Base-by-base conservation (phyloP, 1,140 invertebrate genomes). In the Lepeophtheirus salmonis region DNA sequence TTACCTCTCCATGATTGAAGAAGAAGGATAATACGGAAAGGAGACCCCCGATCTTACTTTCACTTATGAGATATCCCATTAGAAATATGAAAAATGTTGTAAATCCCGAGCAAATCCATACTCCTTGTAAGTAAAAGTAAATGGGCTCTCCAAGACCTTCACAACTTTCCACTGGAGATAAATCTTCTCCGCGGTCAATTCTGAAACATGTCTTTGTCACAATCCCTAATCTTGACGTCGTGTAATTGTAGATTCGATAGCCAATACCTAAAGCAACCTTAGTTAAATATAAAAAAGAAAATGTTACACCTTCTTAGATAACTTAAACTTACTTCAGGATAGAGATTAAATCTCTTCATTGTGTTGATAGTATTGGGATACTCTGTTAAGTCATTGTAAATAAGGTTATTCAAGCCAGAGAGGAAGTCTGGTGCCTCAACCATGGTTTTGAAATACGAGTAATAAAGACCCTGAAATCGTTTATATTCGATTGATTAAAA, bases 391-490 rank as follows among this genome's bases (percentile, higher is more conserved):
- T 82, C 81, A 68, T 89, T 84, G 62, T 78, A 74, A 67, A 55
- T 24, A 10, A 89, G 73, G 58, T 74, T 71, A 12, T 76, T 61
- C 12, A 86, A 67, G 0, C 83, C 84, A 2, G 77, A 72, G 1
- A 73, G 62, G 64, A 82, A 80, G 3, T 75, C 76, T 12, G 76
- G 76, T 4, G 84, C 77, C 64, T 82, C 76, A 0, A 83, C 79
- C 17, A 90, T 73, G 0, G 78, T 81, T 70, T 90, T 89, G 69
- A 81, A 90, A 67, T 86, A 89, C 0, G 83, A 87, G 69, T 87
- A 89, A 69, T 89, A 89, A 66, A 89, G 77, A 2, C 84, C 85
- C 83, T 84, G 68, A 59, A 70, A 74, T 41, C n/a, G n/a, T 41
- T 41, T 41, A 41, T 10, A 41, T 10, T 10, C 6, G 6, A 41